Evolutionary conservation across 2,113 vertebrate species (phyloP), one percentile per base, ranked within the genome.

Genomic region (Lepus americanus): DNA sequence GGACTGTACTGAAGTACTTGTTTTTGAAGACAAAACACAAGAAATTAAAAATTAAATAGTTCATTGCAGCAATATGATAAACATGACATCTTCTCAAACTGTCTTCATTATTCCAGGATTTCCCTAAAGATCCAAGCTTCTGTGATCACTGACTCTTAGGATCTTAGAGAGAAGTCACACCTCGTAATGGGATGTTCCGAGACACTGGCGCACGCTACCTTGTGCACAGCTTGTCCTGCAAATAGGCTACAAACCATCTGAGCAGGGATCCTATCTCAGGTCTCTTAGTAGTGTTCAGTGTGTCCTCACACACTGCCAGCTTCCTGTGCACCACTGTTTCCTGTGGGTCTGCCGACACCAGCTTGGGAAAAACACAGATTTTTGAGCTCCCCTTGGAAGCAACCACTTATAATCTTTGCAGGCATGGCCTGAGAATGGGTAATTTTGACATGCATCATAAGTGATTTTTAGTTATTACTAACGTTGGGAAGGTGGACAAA

Each of bases 21-120:
- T 51, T 74, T 82, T 31, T 79, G 5, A 87, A 74, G 1, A 91
- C 49, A 89, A 87, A 90, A 79, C 19, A 85, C 87, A 93, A 31
- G 74, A 33, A 79, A 78, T 76, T 49, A 81, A 80, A 86, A 95
- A 72, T 19, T 17, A 92, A 76, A 70, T 66, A n/a, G 87, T 53
- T 7, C 14, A 64, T 51, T 73, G 67, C 83, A 91, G 79, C 80
- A 88, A 63, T 66, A 77, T 74, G 51, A 72, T 67, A 23, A 70
- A 77, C 25, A 91, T 29, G 20, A 31, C 17, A 93, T 77, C 80
- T 53, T 53, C 72, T 91, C 44, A 70, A 22, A 17, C 5, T 90
- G 76, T 83, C 8, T 22, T 74, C 59, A 63, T 33, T 86, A 76
- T 23, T 61, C 80, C 11, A 23, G 27, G 20, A 80, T 59, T 49